A percentile compares a stretch with the other conserved stretches of the same genome.
These are phyloP conservation scores for Eumerus sabulonum DNA, from an alignment of 2,888 invertebrate genomes.

Conservation along the genomic window DNA sequence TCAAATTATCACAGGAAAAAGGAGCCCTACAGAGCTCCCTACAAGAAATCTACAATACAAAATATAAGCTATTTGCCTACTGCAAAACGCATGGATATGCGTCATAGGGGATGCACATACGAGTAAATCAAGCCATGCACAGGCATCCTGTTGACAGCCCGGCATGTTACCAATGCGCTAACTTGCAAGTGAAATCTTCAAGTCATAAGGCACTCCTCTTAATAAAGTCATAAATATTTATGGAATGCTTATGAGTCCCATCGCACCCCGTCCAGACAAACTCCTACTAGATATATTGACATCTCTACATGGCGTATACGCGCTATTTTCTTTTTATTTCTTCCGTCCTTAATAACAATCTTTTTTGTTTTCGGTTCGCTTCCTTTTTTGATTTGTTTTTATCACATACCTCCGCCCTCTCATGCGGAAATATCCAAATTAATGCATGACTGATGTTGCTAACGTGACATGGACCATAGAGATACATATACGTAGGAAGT, in stretches of 20 bases:
- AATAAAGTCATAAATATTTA: conserved; percentile 79
- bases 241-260: conserved; percentile 73
- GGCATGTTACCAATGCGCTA: too few relatives aligned
- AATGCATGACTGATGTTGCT: neutral
- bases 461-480: neutral
- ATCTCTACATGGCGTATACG: conserved; percentile 44
- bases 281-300: too few relatives aligned
- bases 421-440: neutral
- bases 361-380: conserved; percentile 33
- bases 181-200: too few relatives aligned
- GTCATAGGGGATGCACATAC: too few relatives aligned
- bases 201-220: conserved; percentile 72
- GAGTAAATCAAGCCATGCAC: too few relatives aligned
- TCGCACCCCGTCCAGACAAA: neutral
- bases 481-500: too few relatives aligned
- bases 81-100: too few relatives aligned
- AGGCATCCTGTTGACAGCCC: too few relatives aligned
- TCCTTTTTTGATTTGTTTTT: neutral
- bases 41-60: too few relatives aligned
- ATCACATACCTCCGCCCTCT: conserved; percentile 2
- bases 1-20: too few relatives aligned
- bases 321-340: conserved; percentile 29
- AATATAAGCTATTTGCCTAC: too few relatives aligned
- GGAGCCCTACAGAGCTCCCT: too few relatives aligned
- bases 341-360: neutral